Percentiles rank a stretch among this genome's conserved stretches.
Conservation (phyloP, 2,113 vertebrate genomes). For the Oophaga pumilio region DNA sequence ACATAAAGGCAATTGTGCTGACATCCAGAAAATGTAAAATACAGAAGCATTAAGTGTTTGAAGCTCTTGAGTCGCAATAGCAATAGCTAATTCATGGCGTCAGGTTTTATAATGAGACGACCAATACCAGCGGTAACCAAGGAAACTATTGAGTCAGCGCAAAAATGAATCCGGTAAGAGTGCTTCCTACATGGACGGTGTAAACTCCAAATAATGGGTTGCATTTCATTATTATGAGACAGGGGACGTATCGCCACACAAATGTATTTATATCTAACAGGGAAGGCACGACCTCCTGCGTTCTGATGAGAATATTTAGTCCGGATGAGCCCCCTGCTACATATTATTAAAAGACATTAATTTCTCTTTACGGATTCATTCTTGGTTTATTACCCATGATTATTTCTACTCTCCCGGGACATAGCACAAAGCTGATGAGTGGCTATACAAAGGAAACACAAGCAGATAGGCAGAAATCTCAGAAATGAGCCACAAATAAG, state of each 20-base stretch:
- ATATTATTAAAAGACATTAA: constrained; percentile 13
- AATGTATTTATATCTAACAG: background rate
- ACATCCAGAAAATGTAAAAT: constrained; percentile 5
- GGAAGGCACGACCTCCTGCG: background rate
- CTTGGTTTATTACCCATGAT: constrained; percentile 7
- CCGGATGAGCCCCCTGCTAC: background rate
- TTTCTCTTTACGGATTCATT: constrained; percentile 12
- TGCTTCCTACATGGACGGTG: background rate
- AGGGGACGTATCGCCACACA: background rate
- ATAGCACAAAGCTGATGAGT: background rate
- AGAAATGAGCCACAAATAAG: background rate
- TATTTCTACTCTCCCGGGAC: background rate
- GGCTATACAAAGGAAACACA: background rate
- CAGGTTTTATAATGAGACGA: constrained; percentile 21
- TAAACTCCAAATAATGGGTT: background rate
- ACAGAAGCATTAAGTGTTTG: background rate
- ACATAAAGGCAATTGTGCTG: constrained; percentile 1
- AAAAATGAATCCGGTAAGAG: background rate
- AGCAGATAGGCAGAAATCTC: background rate
- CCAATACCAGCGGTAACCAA: constrained; percentile 10
- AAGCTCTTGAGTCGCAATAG: background rate
- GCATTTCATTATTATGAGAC: constrained; percentile 3
- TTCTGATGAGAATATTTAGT: background rate
- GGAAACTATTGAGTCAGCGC: constrained; percentile 14
- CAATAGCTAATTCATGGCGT: constrained; percentile 18